Conservation (phyloP, 2,797 vertebrate species). For the Chaetodon trifasciatus region DNA sequence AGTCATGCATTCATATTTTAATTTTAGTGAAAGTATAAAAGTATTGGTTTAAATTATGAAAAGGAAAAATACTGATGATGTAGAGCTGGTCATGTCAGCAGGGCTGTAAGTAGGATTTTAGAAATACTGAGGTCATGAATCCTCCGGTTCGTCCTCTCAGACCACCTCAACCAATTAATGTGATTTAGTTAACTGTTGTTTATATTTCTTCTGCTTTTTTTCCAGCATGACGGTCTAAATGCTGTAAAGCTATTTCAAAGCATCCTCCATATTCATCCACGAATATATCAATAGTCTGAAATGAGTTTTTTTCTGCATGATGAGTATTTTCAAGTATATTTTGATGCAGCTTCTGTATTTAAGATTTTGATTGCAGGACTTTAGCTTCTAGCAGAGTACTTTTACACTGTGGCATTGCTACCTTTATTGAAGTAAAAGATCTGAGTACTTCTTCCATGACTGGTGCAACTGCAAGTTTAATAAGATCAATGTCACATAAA, state of each 20-base stretch:
- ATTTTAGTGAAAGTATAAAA: neutral
- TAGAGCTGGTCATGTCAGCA: conserved; percentile 8
- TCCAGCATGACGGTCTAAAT: neutral
- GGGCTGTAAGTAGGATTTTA: neutral
- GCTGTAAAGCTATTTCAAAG: neutral
- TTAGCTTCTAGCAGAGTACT: too few relatives aligned
- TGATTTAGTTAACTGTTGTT: neutral
- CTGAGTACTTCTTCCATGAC: neutral
- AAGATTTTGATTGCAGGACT: neutral
- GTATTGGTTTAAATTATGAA: too few relatives aligned
- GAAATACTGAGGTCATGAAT: neutral
- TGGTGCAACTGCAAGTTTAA: neutral
- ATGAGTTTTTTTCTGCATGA: neutral
- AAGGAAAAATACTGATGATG: neutral
- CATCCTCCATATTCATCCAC: neutral
- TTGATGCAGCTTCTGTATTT: neutral
- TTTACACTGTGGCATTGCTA: neutral
- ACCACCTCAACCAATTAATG: neutral
- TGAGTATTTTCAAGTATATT: neutral
- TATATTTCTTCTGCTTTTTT: neutral
- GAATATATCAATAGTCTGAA: neutral
- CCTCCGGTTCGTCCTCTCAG: neutral
- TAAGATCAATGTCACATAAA: neutral
- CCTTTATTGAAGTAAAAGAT: neutral
- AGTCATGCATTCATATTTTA: neutral